Base-by-base conservation (phyloP, 2,888 invertebrate genomes). In the Monopis laevigella region DNA sequence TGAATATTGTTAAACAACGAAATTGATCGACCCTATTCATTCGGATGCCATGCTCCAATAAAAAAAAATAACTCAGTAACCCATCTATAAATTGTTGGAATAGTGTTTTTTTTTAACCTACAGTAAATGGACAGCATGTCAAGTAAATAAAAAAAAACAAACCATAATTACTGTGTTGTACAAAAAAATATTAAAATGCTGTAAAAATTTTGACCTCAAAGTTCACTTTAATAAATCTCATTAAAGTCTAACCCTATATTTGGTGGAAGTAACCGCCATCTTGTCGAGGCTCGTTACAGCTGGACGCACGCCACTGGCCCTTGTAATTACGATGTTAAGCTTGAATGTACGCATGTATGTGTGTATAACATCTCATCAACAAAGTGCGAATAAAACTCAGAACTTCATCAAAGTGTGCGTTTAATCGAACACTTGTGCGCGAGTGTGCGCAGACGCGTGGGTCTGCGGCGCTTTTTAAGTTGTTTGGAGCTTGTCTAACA, bases 251-350 rank as follows among this genome's bases (percentile, higher is more conserved):
- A 36, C 36, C 36, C 36, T 36, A 11, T 36, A 36, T 36, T 36
- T 36, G 36, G 19, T 36, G 32, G n/a, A 72, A 64, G 56, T 68
- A 71, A 70, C 66, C 59, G 74, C 78, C 78, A 78, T 80, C 78
- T 80, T 78, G 74, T 75, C 36, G 66, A 69, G 64, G 70, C 75
- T 72, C 69, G 77, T 80, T 74, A 77, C 75, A 74, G 65, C 66
- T 66, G 70, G 70, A 68, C 75, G 73, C 77, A 71, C 74, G 78
- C 77, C 74, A 71, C 62, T 68, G 74, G 69, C 65, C 65, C 65
- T 65, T 63, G 65, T 80, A 77, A 80, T 80, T 78, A 78, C 71
- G 67, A 72, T 69, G 75, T 67, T 62, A 59, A 50, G 51, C 49
- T 45, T 39, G 43, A 42, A 48, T 45, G 44, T 43, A 41, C 48